Evolutionary conservation across 2,113 vertebrate genomes (phyloP).

Genomic region (Rhea pennata): DNA sequence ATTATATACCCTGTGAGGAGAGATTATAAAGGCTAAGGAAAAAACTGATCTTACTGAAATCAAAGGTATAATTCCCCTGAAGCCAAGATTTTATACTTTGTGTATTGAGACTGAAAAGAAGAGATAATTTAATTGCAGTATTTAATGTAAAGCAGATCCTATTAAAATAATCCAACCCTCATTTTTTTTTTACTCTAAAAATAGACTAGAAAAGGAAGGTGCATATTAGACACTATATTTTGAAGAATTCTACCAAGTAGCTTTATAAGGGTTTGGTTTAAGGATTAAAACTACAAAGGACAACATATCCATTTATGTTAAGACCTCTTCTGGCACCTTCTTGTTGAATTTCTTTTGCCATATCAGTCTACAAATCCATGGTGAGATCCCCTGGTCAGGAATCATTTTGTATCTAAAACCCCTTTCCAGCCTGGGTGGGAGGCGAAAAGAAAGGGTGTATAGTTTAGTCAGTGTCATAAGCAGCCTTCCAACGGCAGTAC

Average conservation of each 20-base stretch:
- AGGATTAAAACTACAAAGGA: background rate
- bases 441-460: background rate
- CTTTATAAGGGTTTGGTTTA: background rate
- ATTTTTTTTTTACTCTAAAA: background rate
- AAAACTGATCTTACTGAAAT: background rate
- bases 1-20: background rate
- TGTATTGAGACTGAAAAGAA: background rate
- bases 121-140: background rate
- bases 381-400: background rate
- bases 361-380: background rate
- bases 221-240: background rate
- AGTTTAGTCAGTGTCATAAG: background rate
- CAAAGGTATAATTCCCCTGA: background rate
- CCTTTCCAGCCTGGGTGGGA: background rate
- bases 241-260: background rate
- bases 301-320: background rate
- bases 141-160: constrained; percentile 1
- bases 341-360: background rate
- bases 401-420: background rate
- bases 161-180: background rate
- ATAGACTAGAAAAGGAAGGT: background rate
- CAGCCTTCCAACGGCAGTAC: background rate
- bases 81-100: constrained; percentile 2
- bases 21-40: background rate
- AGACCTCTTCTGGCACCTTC: background rate